Percentiles rank a stretch among this genome's conserved stretches.
These are phyloP conservation scores for Neomorphus geoffroyi DNA, from an alignment of 2,797 vertebrate species.

Conservation along the genomic window DNA sequence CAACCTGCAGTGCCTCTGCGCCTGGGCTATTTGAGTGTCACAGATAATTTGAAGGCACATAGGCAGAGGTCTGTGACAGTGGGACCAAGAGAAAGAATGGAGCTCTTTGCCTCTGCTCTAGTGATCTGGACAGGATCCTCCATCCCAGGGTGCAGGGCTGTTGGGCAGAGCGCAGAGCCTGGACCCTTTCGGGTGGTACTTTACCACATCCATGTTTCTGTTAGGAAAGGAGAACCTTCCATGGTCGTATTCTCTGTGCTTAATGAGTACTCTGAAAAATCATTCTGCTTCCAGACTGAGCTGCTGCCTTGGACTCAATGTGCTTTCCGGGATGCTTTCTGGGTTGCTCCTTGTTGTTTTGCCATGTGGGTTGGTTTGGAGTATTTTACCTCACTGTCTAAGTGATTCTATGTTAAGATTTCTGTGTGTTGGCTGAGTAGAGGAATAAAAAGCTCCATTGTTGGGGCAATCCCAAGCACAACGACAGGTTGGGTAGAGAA, in stretches of 20 bases:
- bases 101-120: neutral
- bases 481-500: too few relatives aligned
- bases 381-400: neutral
- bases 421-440: neutral
- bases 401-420: rapidly evolving
- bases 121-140: rapidly evolving
- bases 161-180: rapidly evolving
- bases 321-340: neutral
- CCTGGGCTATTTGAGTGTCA: neutral
- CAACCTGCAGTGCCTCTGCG: rapidly evolving
- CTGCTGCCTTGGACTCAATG: neutral
- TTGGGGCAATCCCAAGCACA: too few relatives aligned
- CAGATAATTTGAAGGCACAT: rapidly evolving
- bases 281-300: neutral
- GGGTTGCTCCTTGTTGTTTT: rapidly evolving
- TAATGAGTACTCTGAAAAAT: neutral
- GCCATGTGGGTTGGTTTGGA: neutral
- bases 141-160: rapidly evolving
- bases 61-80: neutral
- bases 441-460: too few relatives aligned
- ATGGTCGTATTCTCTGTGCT: neutral
- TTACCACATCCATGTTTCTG: rapidly evolving
- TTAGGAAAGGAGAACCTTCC: neutral
- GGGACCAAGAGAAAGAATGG: rapidly evolving
- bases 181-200: rapidly evolving